Conservation (phyloP, 2,888 invertebrate species). For the Cordilura impudica region DNA sequence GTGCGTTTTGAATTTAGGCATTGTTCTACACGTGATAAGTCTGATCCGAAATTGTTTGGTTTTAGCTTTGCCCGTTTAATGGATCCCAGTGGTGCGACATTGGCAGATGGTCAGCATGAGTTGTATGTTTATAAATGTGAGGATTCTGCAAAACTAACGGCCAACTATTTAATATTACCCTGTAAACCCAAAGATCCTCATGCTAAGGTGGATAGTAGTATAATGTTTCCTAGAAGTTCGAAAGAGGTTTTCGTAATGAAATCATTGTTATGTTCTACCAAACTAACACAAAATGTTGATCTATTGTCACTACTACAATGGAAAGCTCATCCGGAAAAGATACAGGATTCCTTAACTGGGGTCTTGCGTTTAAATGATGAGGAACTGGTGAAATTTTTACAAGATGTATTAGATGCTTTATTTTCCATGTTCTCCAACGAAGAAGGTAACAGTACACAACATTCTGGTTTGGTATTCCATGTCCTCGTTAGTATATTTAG, state of each 20-base stretch:
- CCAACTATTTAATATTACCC: constrained; percentile 83
- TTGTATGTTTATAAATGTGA: constrained; percentile 96
- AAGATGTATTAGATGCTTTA: constrained; percentile 94
- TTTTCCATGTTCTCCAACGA: constrained; percentile 96
- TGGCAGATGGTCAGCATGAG: constrained; percentile 92
- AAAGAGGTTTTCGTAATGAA: constrained; percentile 90
- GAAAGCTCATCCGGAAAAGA: constrained; percentile 92
- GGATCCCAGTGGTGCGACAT: constrained; percentile 93
- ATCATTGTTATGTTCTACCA: constrained; percentile 95
- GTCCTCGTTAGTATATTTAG: constrained; percentile 95
- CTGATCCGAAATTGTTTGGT: constrained; percentile 93
- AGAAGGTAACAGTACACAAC: constrained; percentile 92
- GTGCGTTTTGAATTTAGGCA: constrained; percentile 94
- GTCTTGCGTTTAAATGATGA: constrained; percentile 91
- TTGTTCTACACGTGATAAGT: constrained; percentile 94
- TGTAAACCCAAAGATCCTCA: constrained; percentile 82
- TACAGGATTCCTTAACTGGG: constrained; percentile 90
- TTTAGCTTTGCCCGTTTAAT: constrained; percentile 94
- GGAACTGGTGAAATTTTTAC: constrained; percentile 95
- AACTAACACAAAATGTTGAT: constrained; percentile 96
- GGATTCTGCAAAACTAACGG: constrained; percentile 82
- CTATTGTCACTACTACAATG: constrained; percentile 92
- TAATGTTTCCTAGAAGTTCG: constrained; percentile 86
- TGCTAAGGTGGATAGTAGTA: constrained; percentile 77
- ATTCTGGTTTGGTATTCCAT: constrained; percentile 94